Evolutionary conservation across 2,797 vertebrate species (phyloP).

Genomic region (Catamblyrhynchus diadema): DNA sequence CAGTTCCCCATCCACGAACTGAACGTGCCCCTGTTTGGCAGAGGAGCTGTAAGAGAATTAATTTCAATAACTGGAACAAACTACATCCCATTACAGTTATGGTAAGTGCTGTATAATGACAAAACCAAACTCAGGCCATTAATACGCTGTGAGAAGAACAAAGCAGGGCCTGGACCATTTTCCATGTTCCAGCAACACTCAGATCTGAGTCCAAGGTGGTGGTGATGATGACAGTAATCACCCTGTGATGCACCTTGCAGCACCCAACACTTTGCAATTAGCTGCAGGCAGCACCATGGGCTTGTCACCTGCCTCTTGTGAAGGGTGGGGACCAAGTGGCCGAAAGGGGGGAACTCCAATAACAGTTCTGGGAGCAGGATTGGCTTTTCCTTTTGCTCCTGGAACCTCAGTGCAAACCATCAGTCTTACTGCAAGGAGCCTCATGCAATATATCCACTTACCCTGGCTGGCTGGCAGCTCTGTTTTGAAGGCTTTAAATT

Average conservation of each 20-base stretch:
- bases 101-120: background rate
- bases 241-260: background rate
- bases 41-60: background rate
- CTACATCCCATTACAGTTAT: background rate
- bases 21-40: background rate
- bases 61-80: background rate
- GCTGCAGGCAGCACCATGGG: background rate
- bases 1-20: rapidly evolving
- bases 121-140: background rate
- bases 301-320: background rate
- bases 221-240: background rate
- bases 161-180: background rate
- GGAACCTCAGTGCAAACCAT: background rate
- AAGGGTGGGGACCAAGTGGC: background rate
- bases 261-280: background rate
- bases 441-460: background rate
- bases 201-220: background rate
- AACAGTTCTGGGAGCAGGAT: background rate
- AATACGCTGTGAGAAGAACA: background rate
- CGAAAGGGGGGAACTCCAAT: background rate
- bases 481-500: background rate
- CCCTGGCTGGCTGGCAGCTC: background rate
- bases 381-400: background rate
- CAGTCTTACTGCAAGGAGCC: background rate
- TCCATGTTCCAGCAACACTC: background rate